These are phyloP conservation scores for Lepisosteus osseus DNA, from an alignment of 2,113 vertebrate species.

Conservation along the genomic window DNA sequence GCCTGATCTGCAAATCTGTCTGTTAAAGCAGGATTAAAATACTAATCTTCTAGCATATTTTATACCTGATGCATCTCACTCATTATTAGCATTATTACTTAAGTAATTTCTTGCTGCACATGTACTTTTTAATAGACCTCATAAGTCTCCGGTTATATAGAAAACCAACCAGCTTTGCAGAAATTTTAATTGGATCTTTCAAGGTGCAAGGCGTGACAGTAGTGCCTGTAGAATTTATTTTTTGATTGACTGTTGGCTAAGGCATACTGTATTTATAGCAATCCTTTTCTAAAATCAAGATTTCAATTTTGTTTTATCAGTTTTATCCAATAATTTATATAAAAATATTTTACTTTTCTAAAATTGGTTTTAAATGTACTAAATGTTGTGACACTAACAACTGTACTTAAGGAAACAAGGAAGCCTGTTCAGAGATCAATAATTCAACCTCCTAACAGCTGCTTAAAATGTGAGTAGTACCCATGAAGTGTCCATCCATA, in stretches of 20 bases:
- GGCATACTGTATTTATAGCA: constrained; percentile 11
- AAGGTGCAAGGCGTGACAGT: constrained; percentile 52
- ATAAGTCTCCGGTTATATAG: constrained; percentile 42
- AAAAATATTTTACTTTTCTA: not conserved
- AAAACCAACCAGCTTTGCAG: constrained; percentile 40
- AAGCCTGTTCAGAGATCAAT: no score
- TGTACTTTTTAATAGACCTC: constrained; percentile 18
- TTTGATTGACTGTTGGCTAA: constrained; percentile 41
- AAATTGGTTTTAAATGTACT: no score
- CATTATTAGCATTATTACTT: not conserved
- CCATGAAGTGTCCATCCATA: no score
- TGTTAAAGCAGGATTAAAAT: not conserved
- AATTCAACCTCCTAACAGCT: no score
- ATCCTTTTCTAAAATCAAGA: not conserved
- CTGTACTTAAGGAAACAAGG: no score
- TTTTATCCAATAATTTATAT: not conserved
- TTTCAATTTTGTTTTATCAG: not conserved
- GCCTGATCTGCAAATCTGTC: not conserved
- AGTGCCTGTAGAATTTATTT: constrained; percentile 52
- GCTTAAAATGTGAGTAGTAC: no score
- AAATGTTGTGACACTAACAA: no score
- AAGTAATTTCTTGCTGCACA: not conserved
- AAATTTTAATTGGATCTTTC: constrained; percentile 61
- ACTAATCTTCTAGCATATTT: not conserved
- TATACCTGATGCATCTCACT: not conserved